Evolutionary conservation across 2,113 vertebrate species (phyloP).

Genomic region (Sterna hirundo): DNA sequence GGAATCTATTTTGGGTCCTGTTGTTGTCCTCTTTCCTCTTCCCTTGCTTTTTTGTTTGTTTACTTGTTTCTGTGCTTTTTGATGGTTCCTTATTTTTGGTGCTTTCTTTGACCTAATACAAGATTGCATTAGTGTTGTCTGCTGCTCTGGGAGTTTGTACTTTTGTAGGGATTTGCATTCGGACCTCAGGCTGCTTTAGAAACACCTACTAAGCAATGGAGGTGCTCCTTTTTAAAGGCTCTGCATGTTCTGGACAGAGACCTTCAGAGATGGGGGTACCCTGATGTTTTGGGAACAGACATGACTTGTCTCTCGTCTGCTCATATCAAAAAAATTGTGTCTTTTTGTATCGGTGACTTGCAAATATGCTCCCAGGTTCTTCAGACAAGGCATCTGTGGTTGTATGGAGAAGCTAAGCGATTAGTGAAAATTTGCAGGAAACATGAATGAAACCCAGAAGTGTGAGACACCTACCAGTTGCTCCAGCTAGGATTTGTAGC

Average conservation of each 20-base stretch:
- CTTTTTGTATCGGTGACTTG: neutral
- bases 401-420: neutral
- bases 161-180: neutral
- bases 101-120: neutral
- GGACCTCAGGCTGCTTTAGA: neutral
- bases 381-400: neutral
- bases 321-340: neutral
- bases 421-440: neutral
- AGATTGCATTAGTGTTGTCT: neutral
- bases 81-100: neutral
- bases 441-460: neutral
- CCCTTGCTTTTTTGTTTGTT: neutral
- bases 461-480: neutral
- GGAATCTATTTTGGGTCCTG: constrained; percentile 3
- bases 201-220: neutral
- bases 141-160: neutral
- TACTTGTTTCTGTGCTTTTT: constrained; percentile 11
- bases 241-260: neutral
- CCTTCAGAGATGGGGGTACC: neutral
- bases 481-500: neutral
- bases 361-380: neutral
- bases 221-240: neutral
- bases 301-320: neutral
- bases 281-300: neutral
- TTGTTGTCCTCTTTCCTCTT: neutral